Base-by-base conservation (phyloP, 2,888 invertebrate species). In the Macaria liturata region DNA sequence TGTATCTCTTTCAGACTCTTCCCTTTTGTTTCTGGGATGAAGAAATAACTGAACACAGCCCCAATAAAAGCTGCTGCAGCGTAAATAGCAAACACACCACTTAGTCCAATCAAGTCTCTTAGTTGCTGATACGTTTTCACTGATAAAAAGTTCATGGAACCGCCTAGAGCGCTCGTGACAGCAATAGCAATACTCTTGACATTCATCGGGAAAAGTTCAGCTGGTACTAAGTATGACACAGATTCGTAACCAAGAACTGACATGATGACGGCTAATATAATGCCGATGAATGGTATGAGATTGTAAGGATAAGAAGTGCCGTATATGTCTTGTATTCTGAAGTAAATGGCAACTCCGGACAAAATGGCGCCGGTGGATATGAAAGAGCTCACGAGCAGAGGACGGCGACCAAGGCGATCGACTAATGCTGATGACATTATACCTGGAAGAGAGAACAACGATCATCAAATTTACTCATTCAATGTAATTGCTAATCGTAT, bases 1-100 rank as follows among this genome's bases (percentile, higher is more conserved):
- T 93, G 93, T 49, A 94, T 93, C 59, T 94, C 92, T 37, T 86
- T 74, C 39, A 94, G 80, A 47, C 93, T 93, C 65, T 93, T 93
- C 0, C 92, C 92, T 64, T 90, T 93, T 0, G 93, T 94, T 76
- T 94, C 94, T 5, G 93, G 93, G 0, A 93, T 88, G 47, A 82
- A 49, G 5, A 86, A 71, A 9, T 75, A 68, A 1, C 91, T 84
- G 61, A 93, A 93, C 3, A 84, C 49, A 1, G 88, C 80, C 0
- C 93, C 93, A 9, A 80, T 49, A n/a, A 91, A 74, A 6, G 91
- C 83, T 3, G 87, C 78, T 0, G 70, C 44, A 0, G 89, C 83
- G 60, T 91, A 93, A 58, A 91, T 78, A 65, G 84, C 85, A 59
- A 93, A 93, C 0, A 91, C 88, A 3, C 89, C 84, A 52, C 86